A percentile compares a stretch with the other conserved stretches of the same genome.
phyloP scores from a whole-genome alignment of 2,797 vertebrate species.

The Esox lucius region DNA sequence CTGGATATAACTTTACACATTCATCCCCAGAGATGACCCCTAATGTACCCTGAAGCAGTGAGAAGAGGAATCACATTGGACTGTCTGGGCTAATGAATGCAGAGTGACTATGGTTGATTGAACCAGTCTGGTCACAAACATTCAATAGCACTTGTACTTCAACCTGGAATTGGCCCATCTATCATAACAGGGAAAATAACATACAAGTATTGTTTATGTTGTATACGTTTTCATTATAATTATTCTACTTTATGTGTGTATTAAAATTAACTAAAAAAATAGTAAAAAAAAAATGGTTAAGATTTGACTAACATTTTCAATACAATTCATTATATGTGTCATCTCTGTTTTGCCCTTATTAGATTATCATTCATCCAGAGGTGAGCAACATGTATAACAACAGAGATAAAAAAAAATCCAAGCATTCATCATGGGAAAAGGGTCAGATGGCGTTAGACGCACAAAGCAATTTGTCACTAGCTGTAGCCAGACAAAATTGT shows the following conservation, averaged over 20 bases:
- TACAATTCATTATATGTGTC: not conserved
- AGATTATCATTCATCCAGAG: slow-evolving; percentile 4
- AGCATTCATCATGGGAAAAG: slow-evolving; percentile 19
- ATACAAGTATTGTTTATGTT: not conserved
- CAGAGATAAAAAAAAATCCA: not conserved
- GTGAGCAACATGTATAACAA: not conserved
- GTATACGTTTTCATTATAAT: not conserved
- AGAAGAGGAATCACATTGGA: not conserved
- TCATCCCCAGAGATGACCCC: not conserved
- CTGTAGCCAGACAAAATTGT: slow-evolving; percentile 6
- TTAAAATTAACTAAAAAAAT: not conserved
- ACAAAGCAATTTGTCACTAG: slow-evolving; percentile 38
- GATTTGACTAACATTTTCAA: not conserved
- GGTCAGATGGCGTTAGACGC: slow-evolving; percentile 26
- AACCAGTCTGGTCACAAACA: not conserved
- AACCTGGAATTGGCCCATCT: not conserved
- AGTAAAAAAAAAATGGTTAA: not conserved
- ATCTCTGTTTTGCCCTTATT: not conserved
- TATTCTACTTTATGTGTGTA: not conserved
- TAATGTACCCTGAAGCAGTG: not conserved
- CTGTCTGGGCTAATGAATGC: not conserved
- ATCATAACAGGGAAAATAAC: not conserved
- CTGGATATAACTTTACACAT: not conserved
- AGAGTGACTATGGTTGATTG: not conserved
- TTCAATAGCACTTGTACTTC: not conserved